These are phyloP conservation scores for Enteromius anoplus DNA, from an alignment of 2,797 vertebrate genomes.

Conservation along the genomic window DNA sequence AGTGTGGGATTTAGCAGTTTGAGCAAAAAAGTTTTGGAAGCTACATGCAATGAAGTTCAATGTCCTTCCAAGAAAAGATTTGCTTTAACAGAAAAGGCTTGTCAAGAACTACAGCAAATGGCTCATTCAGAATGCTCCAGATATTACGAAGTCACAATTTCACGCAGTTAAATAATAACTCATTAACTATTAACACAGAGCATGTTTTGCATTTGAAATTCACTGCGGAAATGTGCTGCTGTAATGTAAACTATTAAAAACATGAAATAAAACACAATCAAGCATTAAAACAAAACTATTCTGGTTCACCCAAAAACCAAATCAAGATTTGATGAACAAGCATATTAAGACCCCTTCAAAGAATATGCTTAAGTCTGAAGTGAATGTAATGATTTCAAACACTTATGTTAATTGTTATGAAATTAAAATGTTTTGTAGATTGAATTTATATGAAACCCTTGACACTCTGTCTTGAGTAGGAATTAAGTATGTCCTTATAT, in stretches of 20 bases:
- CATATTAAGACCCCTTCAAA: neutral
- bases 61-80: neutral
- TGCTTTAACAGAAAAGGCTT: neutral
- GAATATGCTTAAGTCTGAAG: neutral
- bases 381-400: neutral
- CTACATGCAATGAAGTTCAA: too few relatives aligned
- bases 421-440: neutral
- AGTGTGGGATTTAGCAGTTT: neutral
- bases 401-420: neutral
- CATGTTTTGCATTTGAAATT: too few relatives aligned
- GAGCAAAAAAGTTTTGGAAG: neutral
- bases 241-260: too few relatives aligned
- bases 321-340: too few relatives aligned
- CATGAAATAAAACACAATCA: neutral
- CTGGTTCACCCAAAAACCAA: too few relatives aligned
- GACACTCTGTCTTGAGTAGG: neutral
- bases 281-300: too few relatives aligned
- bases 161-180: neutral
- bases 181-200: too few relatives aligned
- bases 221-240: too few relatives aligned
- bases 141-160: neutral
- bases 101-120: neutral
- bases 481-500: neutral
- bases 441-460: neutral
- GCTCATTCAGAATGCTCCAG: neutral